Conservation (phyloP, 2,888 invertebrate species). For the Diaperis boleti region DNA sequence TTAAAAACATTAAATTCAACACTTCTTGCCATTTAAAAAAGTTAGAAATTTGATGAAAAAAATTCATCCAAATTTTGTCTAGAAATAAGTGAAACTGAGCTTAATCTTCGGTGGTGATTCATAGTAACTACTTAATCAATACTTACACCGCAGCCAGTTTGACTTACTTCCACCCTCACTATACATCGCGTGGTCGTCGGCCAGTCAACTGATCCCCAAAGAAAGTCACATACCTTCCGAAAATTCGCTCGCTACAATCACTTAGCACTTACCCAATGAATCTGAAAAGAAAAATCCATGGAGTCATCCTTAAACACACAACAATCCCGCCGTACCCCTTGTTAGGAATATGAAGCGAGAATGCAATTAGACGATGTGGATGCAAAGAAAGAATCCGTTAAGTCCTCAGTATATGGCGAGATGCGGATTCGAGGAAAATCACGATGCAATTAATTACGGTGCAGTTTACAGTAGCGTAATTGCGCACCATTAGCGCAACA, state of each 20-base stretch:
- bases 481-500: conserved; percentile 63
- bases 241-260: conserved; percentile 23
- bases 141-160: too few species aligned
- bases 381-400: conserved; percentile 36
- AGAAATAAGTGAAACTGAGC: too few species aligned
- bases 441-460: conserved; percentile 57
- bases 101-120: too few species aligned
- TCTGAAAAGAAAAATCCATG: conserved; percentile 30
- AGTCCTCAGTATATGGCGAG: conserved; percentile 26
- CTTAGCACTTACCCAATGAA: conserved; percentile 35
- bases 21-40: too few species aligned
- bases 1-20: too few species aligned
- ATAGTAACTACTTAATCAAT: too few species aligned
- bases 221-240: background rate
- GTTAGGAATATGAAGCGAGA: conserved; percentile 19
- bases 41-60: too few species aligned
- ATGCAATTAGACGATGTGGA: conserved; percentile 32
- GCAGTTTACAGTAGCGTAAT: conserved; percentile 64
- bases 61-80: too few species aligned
- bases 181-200: too few species aligned
- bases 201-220: background rate
- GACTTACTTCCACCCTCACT: too few species aligned
- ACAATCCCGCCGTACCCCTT: conserved; percentile 24
- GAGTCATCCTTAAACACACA: conserved; percentile 11
- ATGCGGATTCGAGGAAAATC: conserved; percentile 39